Percentiles rank a stretch among this genome's conserved stretches.
These are phyloP conservation scores for Chelon labrosus DNA, from an alignment of 2,797 vertebrate species.

Conservation along the genomic window DNA sequence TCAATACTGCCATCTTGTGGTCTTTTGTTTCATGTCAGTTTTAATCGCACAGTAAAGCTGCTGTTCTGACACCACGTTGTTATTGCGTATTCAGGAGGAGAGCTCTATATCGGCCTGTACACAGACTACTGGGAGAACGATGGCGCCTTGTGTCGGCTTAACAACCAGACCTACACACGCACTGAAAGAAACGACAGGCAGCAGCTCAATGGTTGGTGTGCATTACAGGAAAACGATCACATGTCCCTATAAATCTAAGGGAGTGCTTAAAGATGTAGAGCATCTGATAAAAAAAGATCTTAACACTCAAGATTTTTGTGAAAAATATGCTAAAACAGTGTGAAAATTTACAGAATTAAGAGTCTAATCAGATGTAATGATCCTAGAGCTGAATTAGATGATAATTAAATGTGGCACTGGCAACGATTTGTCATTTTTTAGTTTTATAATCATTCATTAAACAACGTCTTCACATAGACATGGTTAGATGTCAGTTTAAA, in stretches of 20 bases:
- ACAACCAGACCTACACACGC: slow-evolving; percentile 88
- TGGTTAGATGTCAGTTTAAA: no score
- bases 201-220: slow-evolving; percentile 89
- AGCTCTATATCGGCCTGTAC: slow-evolving; percentile 93
- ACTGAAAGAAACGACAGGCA: slow-evolving; percentile 92
- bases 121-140: slow-evolving; percentile 98
- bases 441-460: no score
- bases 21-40: neutral
- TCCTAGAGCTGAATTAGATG: neutral
- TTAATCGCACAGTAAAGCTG: neutral
- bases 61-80: neutral
- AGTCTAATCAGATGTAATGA: neutral
- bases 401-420: neutral
- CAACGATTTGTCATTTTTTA: neutral
- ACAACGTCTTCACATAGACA: no score
- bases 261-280: neutral
- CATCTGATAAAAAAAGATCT: neutral
- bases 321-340: neutral
- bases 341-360: neutral
- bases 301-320: neutral
- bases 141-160: slow-evolving; percentile 90
- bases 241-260: neutral
- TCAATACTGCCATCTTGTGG: slow-evolving; percentile 87
- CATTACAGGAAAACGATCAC: slow-evolving; percentile 7
- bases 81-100: slow-evolving; percentile 83